Evolutionary conservation across 2,113 vertebrate species (phyloP), one percentile per base, ranked within the genome.

Genomic region (Galeopterus variegatus): DNA sequence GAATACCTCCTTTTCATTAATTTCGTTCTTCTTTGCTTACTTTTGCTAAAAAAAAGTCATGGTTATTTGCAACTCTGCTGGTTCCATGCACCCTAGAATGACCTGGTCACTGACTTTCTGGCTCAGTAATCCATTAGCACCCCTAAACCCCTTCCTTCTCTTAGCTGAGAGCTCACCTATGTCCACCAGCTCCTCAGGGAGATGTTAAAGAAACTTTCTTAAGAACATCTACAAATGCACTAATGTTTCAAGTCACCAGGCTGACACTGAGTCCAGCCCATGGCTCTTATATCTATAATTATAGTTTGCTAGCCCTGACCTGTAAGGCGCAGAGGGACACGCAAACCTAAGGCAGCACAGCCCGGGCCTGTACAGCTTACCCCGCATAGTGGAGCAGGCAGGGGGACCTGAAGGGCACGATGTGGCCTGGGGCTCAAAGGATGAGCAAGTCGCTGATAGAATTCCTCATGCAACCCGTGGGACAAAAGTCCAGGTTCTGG

Each of bases 401-500:
- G 64, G 89, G 36, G 90, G 7, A 50, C 6, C 19, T 8, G 50
- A 48, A 75, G 50, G 36, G 50, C 33, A n/a, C 24, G 64, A 64
- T 54, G 52, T 23, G 28, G 52, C 33, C n/a, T 88, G 28, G 65
- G 48, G 26, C 70, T 60, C 52, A 65, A 60, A 81, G 33, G 79
- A 26, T 1, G 13, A 64, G 48, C 31, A 11, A 36, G 8, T 28
- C 4, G 1, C 15, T 3, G 9, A 41, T 1, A 26, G 15, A 48
- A 23, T 31, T 60, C 4, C 18, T 31, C 64, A 50, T 21, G 41
- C 19, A 92, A 90, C 62, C 58, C 31, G 48, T 76, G 64, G 91
- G 65, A 72, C 41, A 83, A 26, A 84, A 75, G 58, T 67, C 73
- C 94, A 48, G 19, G 6, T 19, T 85, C 90, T 96, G 54, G 19